A percentile compares a stretch with the other conserved stretches of the same genome.
These are phyloP conservation scores for Eremobia ochroleuca DNA, from an alignment of 2,888 invertebrate species.

Conservation along the genomic window DNA sequence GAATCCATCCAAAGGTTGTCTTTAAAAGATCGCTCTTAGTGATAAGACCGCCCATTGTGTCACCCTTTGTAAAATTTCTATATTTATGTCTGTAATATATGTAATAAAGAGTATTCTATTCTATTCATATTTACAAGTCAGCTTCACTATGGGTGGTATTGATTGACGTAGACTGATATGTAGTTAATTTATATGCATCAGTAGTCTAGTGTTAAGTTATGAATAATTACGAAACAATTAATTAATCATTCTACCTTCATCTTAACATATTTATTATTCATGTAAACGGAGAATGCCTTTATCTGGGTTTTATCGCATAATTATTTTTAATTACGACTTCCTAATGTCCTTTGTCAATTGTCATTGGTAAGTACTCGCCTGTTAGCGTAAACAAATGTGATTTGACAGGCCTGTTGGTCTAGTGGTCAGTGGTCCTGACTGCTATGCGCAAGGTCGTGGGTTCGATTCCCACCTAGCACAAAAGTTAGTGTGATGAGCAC, in stretches of 20 bases:
- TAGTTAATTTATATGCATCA: constrained; percentile 42
- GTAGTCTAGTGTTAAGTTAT: constrained; percentile 20
- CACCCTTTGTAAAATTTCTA: no score
- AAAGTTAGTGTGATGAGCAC: no score
- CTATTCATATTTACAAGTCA: background rate
- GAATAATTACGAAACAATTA: constrained; percentile 38
- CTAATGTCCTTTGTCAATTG: constrained; percentile 11
- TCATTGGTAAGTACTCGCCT: background rate
- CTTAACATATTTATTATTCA: constrained; percentile 37
- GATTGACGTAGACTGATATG: constrained; percentile 31
- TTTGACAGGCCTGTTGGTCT: no score
- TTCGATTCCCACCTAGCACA: no score
- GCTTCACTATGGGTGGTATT: background rate
- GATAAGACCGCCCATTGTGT: no score
- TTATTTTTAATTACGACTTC: constrained; percentile 16
- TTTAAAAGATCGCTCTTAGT: no score
- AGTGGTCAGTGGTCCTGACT: no score
- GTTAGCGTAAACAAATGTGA: background rate
- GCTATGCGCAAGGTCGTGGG: no score
- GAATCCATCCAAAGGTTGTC: no score
- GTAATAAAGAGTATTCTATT: no score
- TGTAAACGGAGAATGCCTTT: constrained; percentile 31
- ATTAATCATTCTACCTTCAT: constrained; percentile 39
- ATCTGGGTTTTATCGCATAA: background rate
- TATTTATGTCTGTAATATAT: no score